Evolutionary conservation across 2,888 invertebrate genomes (phyloP).

Genomic region (Trichacis sp.): DNA sequence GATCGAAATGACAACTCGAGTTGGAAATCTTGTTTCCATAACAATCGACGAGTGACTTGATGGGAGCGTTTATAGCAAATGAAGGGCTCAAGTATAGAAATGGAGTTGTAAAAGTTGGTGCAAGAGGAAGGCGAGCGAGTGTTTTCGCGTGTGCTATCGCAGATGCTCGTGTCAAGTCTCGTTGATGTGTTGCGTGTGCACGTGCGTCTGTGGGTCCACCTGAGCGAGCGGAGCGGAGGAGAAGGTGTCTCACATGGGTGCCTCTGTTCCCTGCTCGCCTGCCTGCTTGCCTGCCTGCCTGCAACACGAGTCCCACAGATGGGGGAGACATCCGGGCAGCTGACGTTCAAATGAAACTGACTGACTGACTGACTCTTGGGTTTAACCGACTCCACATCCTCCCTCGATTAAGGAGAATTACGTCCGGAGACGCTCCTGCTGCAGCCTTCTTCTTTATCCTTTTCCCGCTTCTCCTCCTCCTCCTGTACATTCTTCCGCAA

Average conservation of each 20-base stretch:
- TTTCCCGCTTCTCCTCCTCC: not conserved
- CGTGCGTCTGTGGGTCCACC: conserved; percentile 60
- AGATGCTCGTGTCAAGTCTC: conserved; percentile 40
- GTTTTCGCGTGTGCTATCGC: conserved; percentile 36
- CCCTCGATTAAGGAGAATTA: conserved; percentile 68
- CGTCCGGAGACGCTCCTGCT: conserved; percentile 57
- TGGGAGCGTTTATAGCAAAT: no score
- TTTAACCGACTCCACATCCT: conserved; percentile 70
- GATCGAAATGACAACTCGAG: no score
- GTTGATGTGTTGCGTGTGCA: conserved; percentile 45
- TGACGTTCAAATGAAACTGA: conserved; percentile 68
- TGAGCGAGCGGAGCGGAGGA: conserved; percentile 58
- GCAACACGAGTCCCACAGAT: conserved; percentile 66
- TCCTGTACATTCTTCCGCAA: not conserved
- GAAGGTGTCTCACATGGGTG: conserved; percentile 69
- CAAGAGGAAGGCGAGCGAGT: no score
- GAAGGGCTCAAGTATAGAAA: not conserved
- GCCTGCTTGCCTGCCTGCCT: no score
- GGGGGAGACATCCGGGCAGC: conserved; percentile 70
- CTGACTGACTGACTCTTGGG: conserved; percentile 66
- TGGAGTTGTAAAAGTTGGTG: conserved; percentile 14
- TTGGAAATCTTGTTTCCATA: no score
- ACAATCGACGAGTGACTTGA: no score
- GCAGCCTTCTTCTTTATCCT: conserved; percentile 19
- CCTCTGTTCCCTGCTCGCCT: conserved; percentile 61